These are phyloP conservation scores for Lophura nycthemera DNA, from an alignment of 2,113 vertebrate species.

Conservation along the genomic window DNA sequence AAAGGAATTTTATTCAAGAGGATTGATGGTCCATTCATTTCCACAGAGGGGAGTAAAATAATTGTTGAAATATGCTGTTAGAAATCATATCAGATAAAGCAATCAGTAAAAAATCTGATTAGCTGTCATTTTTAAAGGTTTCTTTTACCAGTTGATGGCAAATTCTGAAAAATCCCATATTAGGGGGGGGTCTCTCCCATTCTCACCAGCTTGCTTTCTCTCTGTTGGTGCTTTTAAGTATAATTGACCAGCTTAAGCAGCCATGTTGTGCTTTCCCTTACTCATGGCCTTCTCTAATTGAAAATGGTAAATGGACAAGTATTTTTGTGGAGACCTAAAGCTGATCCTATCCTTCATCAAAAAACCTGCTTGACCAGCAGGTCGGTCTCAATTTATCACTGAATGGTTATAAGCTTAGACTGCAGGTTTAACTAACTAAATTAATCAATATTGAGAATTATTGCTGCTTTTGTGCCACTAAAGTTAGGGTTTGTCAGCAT, in stretches of 20 bases:
- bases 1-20: slow-evolving; percentile 42
- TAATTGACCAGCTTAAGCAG: slow-evolving; percentile 58
- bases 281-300: slow-evolving; percentile 62
- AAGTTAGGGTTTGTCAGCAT: slow-evolving; percentile 67
- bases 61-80: slow-evolving; percentile 55
- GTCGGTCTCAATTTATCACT: slow-evolving; percentile 70
- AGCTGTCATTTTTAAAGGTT: slow-evolving; percentile 36
- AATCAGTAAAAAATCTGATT: slow-evolving; percentile 57
- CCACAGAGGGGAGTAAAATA: slow-evolving; percentile 41
- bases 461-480: slow-evolving; percentile 68
- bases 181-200: not conserved
- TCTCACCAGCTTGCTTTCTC: not conserved
- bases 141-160: slow-evolving; percentile 36
- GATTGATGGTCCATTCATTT: slow-evolving; percentile 46
- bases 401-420: slow-evolving; percentile 69
- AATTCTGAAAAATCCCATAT: slow-evolving; percentile 11
- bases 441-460: slow-evolving; percentile 76
- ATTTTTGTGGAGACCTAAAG: slow-evolving; percentile 59
- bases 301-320: slow-evolving; percentile 66
- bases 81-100: slow-evolving; percentile 51
- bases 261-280: slow-evolving; percentile 62
- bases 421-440: slow-evolving; percentile 76
- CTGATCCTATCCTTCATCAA: slow-evolving; percentile 68
- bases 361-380: slow-evolving; percentile 71
- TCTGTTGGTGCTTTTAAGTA: not conserved